These are phyloP conservation scores for Nemotelus pantherinus DNA, from an alignment of 2,888 invertebrate genomes.

Conservation along the genomic window DNA sequence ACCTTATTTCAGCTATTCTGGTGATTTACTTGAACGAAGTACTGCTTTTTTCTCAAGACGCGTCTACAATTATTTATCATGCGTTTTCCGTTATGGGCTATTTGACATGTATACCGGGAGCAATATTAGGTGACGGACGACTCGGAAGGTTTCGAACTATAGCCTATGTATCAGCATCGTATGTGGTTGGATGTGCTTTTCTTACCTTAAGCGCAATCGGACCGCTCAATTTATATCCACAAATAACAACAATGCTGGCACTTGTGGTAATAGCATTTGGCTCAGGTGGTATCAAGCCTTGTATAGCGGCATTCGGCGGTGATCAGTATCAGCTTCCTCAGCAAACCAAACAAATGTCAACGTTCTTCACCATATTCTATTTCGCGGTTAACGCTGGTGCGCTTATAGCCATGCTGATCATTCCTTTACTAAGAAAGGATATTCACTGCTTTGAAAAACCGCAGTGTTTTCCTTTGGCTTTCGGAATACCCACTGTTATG, in stretches of 20 bases:
- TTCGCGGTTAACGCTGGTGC: conserved; percentile 75
- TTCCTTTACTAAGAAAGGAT: conserved; percentile 77
- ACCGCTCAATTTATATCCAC: conserved; percentile 65
- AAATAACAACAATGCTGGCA: conserved; percentile 71
- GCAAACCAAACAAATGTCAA: conserved; percentile 72
- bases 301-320: conserved; percentile 83
- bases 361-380: conserved; percentile 82
- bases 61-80: conserved; percentile 79
- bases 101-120: conserved; percentile 80
- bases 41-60: conserved; percentile 71
- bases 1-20: conserved; percentile 72
- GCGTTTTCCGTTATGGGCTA: conserved; percentile 72
- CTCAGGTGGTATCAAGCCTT: conserved; percentile 85
- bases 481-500: conserved; percentile 79
- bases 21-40: conserved; percentile 77
- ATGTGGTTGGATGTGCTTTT: conserved; percentile 74
- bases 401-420: conserved; percentile 76
- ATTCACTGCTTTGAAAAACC: conserved; percentile 73
- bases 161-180: conserved; percentile 77
- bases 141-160: conserved; percentile 82
- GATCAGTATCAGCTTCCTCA: conserved; percentile 78
- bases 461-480: conserved; percentile 77
- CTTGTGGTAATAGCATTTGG: conserved; percentile 77
- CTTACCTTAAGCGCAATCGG: conserved; percentile 71
- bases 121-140: conserved; percentile 81